Percentiles rank a stretch among this genome's conserved stretches.
Conservation (phyloP, 2,113 vertebrate species). For the Rattus norvegicus region GRCr8 NC_086020.1:208603501-208604000, state of each 20-base stretch:
- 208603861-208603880: not conserved
- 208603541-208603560: not conserved
- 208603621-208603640: not conserved
- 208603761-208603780: not conserved
- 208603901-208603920: not conserved
- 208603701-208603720: not conserved
- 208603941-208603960: not conserved
- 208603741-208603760: slow-evolving; percentile 1
- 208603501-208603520: not conserved
- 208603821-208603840: not conserved
- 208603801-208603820: not conserved
- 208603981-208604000: not conserved
- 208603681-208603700: not conserved
- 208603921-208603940: not conserved
- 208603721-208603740: not conserved
- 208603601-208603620: not conserved
- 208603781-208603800: not conserved
- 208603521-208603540: not conserved
- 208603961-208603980: fast-evolving
- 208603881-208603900: not conserved
- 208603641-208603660: not conserved
- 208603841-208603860: not conserved
- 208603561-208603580: slow-evolving; percentile 47
- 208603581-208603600: not conserved
- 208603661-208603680: not conserved